These are phyloP conservation scores for Drosophila anomalipes DNA, from an alignment of 2,888 invertebrate species.

Conservation along the genomic window DNA sequence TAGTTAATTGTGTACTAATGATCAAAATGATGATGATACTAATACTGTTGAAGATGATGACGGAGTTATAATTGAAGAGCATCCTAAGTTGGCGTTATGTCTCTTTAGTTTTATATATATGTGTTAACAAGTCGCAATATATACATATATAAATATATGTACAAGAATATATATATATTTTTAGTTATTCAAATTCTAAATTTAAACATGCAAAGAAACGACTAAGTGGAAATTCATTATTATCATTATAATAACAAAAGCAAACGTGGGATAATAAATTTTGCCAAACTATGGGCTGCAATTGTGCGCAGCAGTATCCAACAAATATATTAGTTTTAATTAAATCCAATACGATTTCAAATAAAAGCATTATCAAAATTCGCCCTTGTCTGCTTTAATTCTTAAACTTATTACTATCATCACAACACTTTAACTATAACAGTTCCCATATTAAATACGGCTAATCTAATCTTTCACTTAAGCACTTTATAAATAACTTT, in stretches of 20 bases:
- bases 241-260: constrained; percentile 14
- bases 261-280: constrained; percentile 32
- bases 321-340: constrained; percentile 62
- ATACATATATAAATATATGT: constrained; percentile 58
- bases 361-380: constrained; percentile 60
- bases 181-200: constrained; percentile 52
- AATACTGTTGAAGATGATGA: constrained; percentile 1
- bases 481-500: not conserved
- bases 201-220: constrained; percentile 58
- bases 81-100: constrained; percentile 36
- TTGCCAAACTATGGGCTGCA: constrained; percentile 43
- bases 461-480: not conserved
- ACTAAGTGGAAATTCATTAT: constrained; percentile 47
- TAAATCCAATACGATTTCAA: constrained; percentile 45
- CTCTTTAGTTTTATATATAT: constrained; percentile 31
- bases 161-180: constrained; percentile 42
- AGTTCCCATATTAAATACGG: constrained; percentile 1
- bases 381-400: not conserved
- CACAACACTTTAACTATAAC: not conserved
- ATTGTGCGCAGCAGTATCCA: constrained; percentile 47
- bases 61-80: constrained; percentile 8
- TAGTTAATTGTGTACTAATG: constrained; percentile 57
- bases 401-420: not conserved
- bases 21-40: constrained; percentile 22
- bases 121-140: constrained; percentile 44